Percentiles rank a stretch among this genome's conserved stretches.
phyloP scores from a whole-genome alignment of 1,140 invertebrate species.

The Drosophila sturtevanti region DNA sequence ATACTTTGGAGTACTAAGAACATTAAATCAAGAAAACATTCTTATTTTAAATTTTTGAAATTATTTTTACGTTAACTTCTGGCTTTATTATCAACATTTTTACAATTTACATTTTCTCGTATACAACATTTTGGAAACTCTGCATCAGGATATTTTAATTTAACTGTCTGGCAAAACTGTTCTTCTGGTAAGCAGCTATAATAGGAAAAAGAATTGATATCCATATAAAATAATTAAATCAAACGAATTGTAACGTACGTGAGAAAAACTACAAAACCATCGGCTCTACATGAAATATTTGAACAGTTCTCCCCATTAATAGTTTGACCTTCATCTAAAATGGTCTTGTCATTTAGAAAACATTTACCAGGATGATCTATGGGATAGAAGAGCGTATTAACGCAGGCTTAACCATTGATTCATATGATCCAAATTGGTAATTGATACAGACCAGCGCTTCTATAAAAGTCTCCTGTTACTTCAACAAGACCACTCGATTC shows the following conservation, averaged over 20 bases:
- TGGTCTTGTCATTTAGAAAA: not conserved
- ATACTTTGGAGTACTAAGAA: no score
- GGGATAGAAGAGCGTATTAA: not conserved
- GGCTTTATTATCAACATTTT: not conserved
- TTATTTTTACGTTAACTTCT: no score
- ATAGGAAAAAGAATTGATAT: not conserved
- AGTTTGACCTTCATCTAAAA: conserved; percentile 14
- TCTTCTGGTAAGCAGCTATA: conserved; percentile 13
- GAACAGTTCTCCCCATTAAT: not conserved
- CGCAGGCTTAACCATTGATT: not conserved
- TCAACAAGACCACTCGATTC: not conserved
- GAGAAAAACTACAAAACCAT: conserved; percentile 2
- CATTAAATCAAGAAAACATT: no score
- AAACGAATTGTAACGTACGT: not conserved
- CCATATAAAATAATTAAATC: not conserved
- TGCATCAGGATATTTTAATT: conserved; percentile 23
- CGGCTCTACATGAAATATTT: conserved; percentile 1
- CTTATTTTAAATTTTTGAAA: no score
- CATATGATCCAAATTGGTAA: not conserved
- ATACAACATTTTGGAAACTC: conserved; percentile 40
- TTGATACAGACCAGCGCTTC: not conserved
- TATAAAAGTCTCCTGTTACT: not conserved
- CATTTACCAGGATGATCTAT: conserved; percentile 30
- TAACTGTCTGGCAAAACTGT: conserved; percentile 1
- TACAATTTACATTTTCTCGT: conserved; percentile 8